phyloP scores from a whole-genome alignment of 1,140 invertebrate species.

The Bacillus rossius region DNA sequence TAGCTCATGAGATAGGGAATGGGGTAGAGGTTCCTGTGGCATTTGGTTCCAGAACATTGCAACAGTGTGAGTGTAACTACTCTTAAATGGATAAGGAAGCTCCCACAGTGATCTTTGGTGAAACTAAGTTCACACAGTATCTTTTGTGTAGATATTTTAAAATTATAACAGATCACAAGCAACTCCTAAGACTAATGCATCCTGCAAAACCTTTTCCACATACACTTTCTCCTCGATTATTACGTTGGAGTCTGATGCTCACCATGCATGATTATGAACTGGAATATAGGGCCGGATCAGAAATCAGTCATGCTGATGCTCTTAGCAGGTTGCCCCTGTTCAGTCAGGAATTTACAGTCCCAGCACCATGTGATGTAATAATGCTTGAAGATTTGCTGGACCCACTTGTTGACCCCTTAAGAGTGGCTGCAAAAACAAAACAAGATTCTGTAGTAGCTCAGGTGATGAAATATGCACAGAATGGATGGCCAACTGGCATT shows the following conservation, averaged over 20 bases:
- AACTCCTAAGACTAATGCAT: slow-evolving; percentile 30
- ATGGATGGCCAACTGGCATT: slow-evolving; percentile 7
- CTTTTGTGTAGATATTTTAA: no score
- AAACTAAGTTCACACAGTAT: no score
- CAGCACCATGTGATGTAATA: neutral
- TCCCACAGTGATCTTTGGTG: no score
- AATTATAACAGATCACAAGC: slow-evolving; percentile 41
- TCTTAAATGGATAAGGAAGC: no score
- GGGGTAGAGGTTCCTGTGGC: no score
- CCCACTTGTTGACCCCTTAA: neutral
- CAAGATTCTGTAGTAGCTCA: neutral
- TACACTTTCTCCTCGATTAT: slow-evolving; percentile 26
- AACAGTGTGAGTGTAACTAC: no score
- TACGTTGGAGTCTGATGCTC: slow-evolving; percentile 18
- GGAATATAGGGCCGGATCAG: slow-evolving; percentile 15
- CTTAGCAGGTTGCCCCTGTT: slow-evolving; percentile 19
- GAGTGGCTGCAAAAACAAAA: slow-evolving; percentile 1
- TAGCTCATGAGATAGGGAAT: no score
- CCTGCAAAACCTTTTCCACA: slow-evolving; percentile 23
- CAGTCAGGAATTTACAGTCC: no score
- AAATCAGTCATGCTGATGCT: slow-evolving; percentile 19
- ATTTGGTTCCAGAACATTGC: no score
- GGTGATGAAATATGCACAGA: slow-evolving; percentile 1
- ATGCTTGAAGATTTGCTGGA: slow-evolving; percentile 15
- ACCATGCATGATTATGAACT: slow-evolving; percentile 20